Percentiles rank a stretch among this genome's conserved stretches.
phyloP scores from a whole-genome alignment of 2,113 vertebrate species.

The Andinoacara biseriatus region DNA sequence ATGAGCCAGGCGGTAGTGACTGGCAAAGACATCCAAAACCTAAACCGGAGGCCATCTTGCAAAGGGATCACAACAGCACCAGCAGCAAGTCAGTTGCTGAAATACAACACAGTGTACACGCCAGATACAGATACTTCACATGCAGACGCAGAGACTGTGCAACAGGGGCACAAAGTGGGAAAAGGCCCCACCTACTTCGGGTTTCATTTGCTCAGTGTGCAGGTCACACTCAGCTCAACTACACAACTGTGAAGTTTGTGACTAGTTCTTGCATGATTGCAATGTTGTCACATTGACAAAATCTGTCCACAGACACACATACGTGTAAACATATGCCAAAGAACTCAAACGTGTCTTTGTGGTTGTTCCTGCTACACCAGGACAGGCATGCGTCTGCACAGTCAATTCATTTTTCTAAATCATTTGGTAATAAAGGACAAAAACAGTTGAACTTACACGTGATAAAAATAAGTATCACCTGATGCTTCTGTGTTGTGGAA shows the following conservation, averaged over 20 bases:
- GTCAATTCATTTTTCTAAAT: neutral
- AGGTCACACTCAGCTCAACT: neutral
- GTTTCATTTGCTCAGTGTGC: neutral
- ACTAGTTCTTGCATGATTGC: neutral
- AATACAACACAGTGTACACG: neutral
- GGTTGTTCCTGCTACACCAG: neutral
- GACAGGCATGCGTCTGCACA: neutral
- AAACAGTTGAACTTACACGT: neutral
- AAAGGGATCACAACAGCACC: neutral
- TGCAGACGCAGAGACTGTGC: neutral
- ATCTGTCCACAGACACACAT: neutral
- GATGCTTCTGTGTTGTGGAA: neutral
- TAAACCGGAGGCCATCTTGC: neutral
- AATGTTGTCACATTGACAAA: neutral
- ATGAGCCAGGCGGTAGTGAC: neutral
- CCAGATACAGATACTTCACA: neutral
- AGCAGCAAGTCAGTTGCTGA: neutral
- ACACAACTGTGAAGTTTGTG: neutral
- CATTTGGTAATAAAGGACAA: neutral
- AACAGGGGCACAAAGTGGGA: no score
- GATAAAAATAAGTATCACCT: neutral
- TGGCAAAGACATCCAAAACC: neutral
- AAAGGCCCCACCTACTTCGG: neutral
- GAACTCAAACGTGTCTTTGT: neutral
- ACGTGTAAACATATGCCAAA: neutral